Base-by-base conservation (phyloP, 2,113 vertebrate genomes). In the Psittacula cyanocephala region DNA sequence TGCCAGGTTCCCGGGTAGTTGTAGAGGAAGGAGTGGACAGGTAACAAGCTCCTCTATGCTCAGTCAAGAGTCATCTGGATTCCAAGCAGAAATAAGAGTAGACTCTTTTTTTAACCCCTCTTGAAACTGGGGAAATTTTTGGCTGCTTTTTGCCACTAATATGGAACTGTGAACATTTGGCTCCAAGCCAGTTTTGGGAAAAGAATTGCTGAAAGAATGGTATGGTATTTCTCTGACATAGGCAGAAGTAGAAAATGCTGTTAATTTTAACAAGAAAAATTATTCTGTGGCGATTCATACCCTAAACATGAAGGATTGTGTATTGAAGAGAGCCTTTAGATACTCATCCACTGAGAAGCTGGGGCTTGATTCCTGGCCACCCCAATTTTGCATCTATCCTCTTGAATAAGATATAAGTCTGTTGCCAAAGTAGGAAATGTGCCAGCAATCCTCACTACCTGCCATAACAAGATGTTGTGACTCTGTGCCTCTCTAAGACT, bases 71-170 rank as follows among this genome's bases (percentile, higher is more conserved):
- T 84, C 10, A 47, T 72, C 25, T 75, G 44, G 17, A 67, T 29
- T 59, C 31, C 50, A 77, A 90, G 22, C 9, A 82, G 33, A 78
- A 91, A 83, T 70, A 49, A 50, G 14, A 47, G 6, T 23, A 67
- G 15, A 20, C 4, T 41, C 29, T 7, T 49, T 57, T 4, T 20
- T 16, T 29, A 6, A 3, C 6, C 5, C 1, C 5, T 15, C 31
- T 49, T 49, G 59, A 86, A 94, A 57, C 11, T 41, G 11, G 11
- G 52, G 29, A 62, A 70, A 23, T 65, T 47, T 29, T 86, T 81
- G 44, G 4, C 11, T 35, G 20, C 14, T 65, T 85, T 53, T 84
- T 69, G 44, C 27, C 29, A 39, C 35, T 59, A 53, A 43, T 35
- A 28, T 47, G 55, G 22, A 94, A 70, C n/a, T 47, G 37, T 59